phyloP scores from a whole-genome alignment of 2,797 vertebrate genomes.

The Hypotaenidia philippensis region DNA sequence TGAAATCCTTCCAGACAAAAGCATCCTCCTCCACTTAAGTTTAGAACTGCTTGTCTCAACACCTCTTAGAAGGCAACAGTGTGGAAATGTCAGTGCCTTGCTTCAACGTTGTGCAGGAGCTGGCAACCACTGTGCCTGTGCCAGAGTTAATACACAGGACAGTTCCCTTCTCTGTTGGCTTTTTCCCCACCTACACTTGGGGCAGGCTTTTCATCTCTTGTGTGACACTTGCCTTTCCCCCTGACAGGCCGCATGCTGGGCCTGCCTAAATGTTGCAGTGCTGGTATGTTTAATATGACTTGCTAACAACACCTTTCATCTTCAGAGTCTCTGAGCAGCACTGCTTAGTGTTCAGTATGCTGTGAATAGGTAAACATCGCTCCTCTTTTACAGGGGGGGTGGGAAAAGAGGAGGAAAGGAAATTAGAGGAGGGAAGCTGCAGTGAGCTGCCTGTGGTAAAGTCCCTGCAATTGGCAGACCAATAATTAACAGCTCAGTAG shows the following conservation, averaged over 20 bases:
- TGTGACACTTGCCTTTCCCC: not conserved
- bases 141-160: not conserved
- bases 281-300: not conserved
- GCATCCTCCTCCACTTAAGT: not conserved
- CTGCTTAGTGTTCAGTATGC: not conserved
- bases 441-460: not conserved
- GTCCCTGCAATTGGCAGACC: fast-evolving
- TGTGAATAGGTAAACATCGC: not conserved
- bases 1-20: not conserved
- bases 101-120: not conserved
- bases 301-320: not conserved
- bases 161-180: not conserved
- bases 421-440: slow-evolving; percentile 48
- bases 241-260: not conserved
- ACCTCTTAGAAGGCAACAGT: not conserved
- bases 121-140: not conserved
- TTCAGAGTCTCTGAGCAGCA: not conserved
- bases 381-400: not conserved
- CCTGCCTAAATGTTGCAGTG: not conserved
- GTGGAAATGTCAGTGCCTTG: not conserved
- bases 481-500: slow-evolving; percentile 29
- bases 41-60: not conserved
- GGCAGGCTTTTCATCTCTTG: not conserved
- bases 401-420: slow-evolving; percentile 41
- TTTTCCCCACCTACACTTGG: not conserved